Base-by-base conservation (phyloP, 2,797 vertebrate genomes). In the Pelochelys cantorii region DNA sequence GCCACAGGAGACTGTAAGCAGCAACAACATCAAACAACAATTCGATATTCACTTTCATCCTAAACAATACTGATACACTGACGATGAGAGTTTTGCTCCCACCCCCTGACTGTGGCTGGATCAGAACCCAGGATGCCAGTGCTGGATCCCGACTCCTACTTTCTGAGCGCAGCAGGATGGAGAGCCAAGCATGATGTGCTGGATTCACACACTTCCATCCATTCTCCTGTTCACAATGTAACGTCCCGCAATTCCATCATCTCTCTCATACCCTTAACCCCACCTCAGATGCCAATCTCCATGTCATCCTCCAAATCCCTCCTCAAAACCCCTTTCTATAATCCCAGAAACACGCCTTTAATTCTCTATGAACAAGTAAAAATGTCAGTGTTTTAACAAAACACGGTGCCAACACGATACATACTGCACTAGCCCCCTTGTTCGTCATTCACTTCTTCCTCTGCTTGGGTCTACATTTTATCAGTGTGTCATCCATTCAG, bases 151-250 rank as follows among this genome's bases (percentile, higher is more conserved):
- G 65, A 27, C 37, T 75, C 71, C 42, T 8, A 13, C 48, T 13
- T 12, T 42, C 37, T 3, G 37, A 68, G 65, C n/a, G 11, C 65
- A 71, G 68, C 68, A 22, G 34, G 68, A 37, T 25, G 31, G 12
- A 4, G 7, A 17, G 57, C 53, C 65, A 34, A 57, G 27, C 17
- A 2, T 7, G 0, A 0, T 4, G 54, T 31, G 15, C 37, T 4
- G 48, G 0, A 0, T 37, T 54, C 17, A 2, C 7, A 48, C 53
- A 79, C 20, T 71, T 71, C 20, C 68, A 23, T 52, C 27, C 25
- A 77, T 52, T 77, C 42, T 48, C 74, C 74, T 75, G 22, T 48
- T 48, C 71, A 27, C 23, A 75, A 11, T 42, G 37, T 75, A 75
- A 37, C 25, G 23, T 20, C 17, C 79, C 55, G 29, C 79, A 42